phyloP scores from a whole-genome alignment of 2,797 vertebrate species.

The Brachyalestes nurse region DNA sequence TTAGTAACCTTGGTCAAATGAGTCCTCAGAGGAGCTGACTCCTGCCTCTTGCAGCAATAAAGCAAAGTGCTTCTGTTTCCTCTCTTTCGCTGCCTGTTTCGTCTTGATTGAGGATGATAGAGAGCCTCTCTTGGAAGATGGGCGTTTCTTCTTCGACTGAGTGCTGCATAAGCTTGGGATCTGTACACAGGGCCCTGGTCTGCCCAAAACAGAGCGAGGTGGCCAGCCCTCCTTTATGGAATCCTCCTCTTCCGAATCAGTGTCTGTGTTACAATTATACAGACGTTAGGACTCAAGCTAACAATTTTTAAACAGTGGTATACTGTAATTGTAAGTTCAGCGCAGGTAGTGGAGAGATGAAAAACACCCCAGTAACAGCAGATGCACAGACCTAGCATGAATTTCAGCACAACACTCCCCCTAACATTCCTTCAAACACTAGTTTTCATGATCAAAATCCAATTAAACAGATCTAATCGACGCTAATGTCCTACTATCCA shows the following conservation, averaged over 20 bases:
- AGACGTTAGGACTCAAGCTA: conserved; percentile 9
- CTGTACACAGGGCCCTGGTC: conserved; percentile 67
- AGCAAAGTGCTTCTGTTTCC: conserved; percentile 93
- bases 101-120: conserved; percentile 76
- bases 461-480: background rate
- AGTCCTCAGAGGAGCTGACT: conserved; percentile 95
- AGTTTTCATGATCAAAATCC: background rate
- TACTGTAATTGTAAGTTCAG: background rate
- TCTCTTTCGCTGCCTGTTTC: conserved; percentile 81
- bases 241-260: conserved; percentile 91
- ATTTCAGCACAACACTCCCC: background rate
- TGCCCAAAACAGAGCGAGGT: conserved; percentile 72
- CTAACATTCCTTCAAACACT: background rate
- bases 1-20: conserved; percentile 99
- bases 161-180: conserved; percentile 73
- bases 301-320: background rate
- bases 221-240: conserved; percentile 88
- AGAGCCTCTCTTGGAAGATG: conserved; percentile 66
- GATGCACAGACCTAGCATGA: background rate
- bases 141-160: conserved; percentile 77
- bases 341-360: background rate
- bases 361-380: background rate
- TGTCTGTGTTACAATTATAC: conserved; percentile 81
- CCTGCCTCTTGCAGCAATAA: conserved; percentile 91
- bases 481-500: background rate